Conservation (phyloP, 2,888 invertebrate species). For the Nemotelus pantherinus region DNA sequence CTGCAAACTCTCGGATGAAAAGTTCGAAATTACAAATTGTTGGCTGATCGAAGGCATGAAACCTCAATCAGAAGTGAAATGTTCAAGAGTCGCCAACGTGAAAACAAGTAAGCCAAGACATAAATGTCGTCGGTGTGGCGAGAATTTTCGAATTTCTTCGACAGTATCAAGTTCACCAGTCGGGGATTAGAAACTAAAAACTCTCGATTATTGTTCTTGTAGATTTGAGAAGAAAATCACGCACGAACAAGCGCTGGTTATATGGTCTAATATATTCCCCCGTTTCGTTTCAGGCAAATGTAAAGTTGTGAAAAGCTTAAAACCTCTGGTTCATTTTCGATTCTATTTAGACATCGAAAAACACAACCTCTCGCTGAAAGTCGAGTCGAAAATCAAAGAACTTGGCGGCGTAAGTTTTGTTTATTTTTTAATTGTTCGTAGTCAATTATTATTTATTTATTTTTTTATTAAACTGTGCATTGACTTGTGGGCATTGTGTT, state of each 20-base stretch:
- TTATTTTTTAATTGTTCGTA: slow-evolving; percentile 8
- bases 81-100: slow-evolving; percentile 60
- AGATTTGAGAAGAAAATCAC: no score
- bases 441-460: background rate
- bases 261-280: slow-evolving; percentile 13
- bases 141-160: background rate
- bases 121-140: slow-evolving; percentile 17
- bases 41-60: slow-evolving; percentile 62
- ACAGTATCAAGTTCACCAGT: no score
- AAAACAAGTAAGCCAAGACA: slow-evolving; percentile 53
- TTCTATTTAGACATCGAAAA: slow-evolving; percentile 83
- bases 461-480: background rate
- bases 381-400: slow-evolving; percentile 76
- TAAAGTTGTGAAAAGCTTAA: slow-evolving; percentile 65
- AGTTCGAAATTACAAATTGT: slow-evolving; percentile 19
- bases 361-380: slow-evolving; percentile 71
- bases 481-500: background rate
- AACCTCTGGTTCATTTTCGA: slow-evolving; percentile 73
- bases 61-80: slow-evolving; percentile 63
- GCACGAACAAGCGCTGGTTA: slow-evolving; percentile 37
- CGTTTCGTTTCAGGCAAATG: slow-evolving; percentile 52
- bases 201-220: no score
- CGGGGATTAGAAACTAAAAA: no score
- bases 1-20: slow-evolving; percentile 28
- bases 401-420: slow-evolving; percentile 75